These are phyloP conservation scores for Ptyas mucosa DNA, from an alignment of 2,113 vertebrate species.

Conservation along the genomic window DNA sequence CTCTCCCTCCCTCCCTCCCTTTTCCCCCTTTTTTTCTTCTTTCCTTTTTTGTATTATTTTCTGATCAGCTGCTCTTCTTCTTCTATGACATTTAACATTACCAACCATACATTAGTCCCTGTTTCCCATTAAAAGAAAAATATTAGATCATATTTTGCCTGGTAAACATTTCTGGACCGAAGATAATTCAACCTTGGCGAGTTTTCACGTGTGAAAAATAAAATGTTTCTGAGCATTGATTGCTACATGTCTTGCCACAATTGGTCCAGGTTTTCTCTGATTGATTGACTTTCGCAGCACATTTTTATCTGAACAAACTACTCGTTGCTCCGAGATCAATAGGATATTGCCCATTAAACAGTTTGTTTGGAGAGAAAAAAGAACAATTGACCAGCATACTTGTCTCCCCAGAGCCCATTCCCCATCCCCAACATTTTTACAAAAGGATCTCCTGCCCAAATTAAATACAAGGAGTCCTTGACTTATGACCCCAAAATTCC, in stretches of 20 bases:
- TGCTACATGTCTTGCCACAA: constrained; percentile 46
- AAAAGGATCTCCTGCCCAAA: not conserved
- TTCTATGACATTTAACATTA: not conserved
- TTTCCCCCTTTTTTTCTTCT: not conserved
- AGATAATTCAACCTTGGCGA: constrained; percentile 30
- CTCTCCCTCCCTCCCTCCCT: not conserved
- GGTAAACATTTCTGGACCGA: constrained; percentile 7
- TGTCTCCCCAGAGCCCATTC: not conserved
- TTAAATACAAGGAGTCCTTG: not conserved
- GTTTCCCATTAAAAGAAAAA: not conserved
- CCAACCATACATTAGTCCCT: constrained; percentile 1
- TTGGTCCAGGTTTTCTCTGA: constrained; percentile 48
- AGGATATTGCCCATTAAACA: constrained; percentile 27
- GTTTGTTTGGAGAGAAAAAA: constrained; percentile 8
- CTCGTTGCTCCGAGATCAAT: constrained; percentile 32
- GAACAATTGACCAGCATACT: not conserved
- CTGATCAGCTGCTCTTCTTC: not conserved
- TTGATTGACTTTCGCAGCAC: constrained; percentile 34
- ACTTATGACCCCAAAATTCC: not conserved
- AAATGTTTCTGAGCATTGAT: constrained; percentile 47
- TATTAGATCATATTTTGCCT: constrained; percentile 30
- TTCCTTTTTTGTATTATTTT: not conserved
- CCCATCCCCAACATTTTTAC: not conserved
- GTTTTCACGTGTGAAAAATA: constrained; percentile 43
- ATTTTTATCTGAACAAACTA: constrained; percentile 36